Evolutionary conservation across 2,797 vertebrate species (phyloP).

Genomic region (Diplodus sargus): DNA sequence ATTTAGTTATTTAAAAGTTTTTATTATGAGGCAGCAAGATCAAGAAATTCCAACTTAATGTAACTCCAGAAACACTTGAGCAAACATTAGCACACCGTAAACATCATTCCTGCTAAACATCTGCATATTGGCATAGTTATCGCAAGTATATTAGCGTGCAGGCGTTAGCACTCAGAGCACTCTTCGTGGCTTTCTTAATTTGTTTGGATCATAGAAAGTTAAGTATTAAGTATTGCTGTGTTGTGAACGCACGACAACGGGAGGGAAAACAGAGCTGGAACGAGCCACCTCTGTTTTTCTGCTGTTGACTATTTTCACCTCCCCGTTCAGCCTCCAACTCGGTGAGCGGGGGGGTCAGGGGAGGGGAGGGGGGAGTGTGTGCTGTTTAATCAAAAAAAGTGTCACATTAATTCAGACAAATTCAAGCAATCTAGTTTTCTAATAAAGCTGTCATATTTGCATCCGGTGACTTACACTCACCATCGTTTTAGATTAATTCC

Average conservation of each 20-base stretch:
- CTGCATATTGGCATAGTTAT: background rate
- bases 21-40: too few relatives aligned
- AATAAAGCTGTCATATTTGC: slow-evolving; percentile 85
- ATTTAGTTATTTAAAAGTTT: too few relatives aligned
- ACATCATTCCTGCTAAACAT: background rate
- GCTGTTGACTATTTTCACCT: slow-evolving; percentile 32
- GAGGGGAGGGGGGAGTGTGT: background rate
- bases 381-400: slow-evolving; percentile 76
- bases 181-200: slow-evolving; percentile 5
- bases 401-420: slow-evolving; percentile 84
- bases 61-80: background rate
- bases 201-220: background rate
- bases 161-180: background rate
- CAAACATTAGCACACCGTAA: background rate
- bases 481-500: slow-evolving; percentile 81
- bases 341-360: slow-evolving; percentile 3
- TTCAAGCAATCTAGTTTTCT: slow-evolving; percentile 81
- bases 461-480: slow-evolving; percentile 79
- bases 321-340: slow-evolving; percentile 18
- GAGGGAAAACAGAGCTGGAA: background rate
- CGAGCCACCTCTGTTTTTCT: slow-evolving; percentile 30
- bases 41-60: too few relatives aligned
- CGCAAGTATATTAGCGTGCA: background rate
- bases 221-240: background rate
- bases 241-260: slow-evolving; percentile 15